These are phyloP conservation scores for Cheilosia vernalis DNA, from an alignment of 2,888 invertebrate genomes.

Conservation along the genomic window DNA sequence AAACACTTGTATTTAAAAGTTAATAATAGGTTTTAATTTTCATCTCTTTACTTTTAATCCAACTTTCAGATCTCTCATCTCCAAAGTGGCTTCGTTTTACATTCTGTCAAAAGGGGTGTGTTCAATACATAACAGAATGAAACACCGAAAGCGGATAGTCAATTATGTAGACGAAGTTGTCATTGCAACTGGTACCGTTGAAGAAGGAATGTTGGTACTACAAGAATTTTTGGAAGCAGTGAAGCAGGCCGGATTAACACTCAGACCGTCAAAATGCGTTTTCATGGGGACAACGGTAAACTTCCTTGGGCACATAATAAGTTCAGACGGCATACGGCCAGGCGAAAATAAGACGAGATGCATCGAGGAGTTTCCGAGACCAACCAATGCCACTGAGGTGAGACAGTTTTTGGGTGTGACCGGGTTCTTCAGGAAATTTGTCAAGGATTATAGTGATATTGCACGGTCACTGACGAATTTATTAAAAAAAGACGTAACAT, in stretches of 20 bases:
- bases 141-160: background rate
- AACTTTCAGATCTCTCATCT: no score
- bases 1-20: no score
- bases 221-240: conserved; percentile 20
- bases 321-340: conserved; percentile 41
- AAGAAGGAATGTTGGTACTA: background rate
- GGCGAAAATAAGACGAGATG: conserved; percentile 42
- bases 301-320: conserved; percentile 54
- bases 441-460: conserved; percentile 12
- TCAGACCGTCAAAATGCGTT: conserved; percentile 48
- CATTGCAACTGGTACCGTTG: background rate
- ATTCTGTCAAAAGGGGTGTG: no score
- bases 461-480: conserved; percentile 59
- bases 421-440: conserved; percentile 55
- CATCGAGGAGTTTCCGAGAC: conserved; percentile 56
- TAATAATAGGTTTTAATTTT: no score
- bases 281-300: conserved; percentile 36
- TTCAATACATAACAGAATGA: no score
- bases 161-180: conserved; percentile 36
- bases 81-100: no score
- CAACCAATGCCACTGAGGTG: conserved; percentile 39
- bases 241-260: background rate
- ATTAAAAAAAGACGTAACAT: conserved; percentile 47
- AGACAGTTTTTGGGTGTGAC: conserved; percentile 56
- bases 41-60: no score